Base-by-base conservation (phyloP, 1,140 invertebrate species). In the Papilio dardanus region DNA sequence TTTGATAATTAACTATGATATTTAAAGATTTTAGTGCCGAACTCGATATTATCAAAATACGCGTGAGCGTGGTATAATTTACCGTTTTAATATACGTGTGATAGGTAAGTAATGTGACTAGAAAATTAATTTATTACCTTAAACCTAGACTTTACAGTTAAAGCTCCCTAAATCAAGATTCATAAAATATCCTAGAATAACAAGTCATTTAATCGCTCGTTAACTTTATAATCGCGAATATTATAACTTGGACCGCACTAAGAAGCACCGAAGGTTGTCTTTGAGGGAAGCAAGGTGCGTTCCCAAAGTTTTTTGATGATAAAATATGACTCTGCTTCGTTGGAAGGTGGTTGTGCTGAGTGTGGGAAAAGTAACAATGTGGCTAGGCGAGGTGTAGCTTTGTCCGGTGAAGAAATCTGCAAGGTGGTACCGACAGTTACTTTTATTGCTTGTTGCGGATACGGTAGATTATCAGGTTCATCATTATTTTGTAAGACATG, bases 271-370 rank as follows among this genome's bases (percentile, higher is more conserved):
- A 40, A 19, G 40, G 28, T 75, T 66, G 46, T 68, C 58, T 50
- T 24, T 73, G 71, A 76, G 66, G 68, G 28, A 42, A 31, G 71
- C 77, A 78, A 78, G 77, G 77, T 78, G 77, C 33, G 76, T 75
- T 75, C 74, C 54, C 74, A 58, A 74, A 42, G 73, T 77, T 75
- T 78, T 73, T 78, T 75, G 74, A 74, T 68, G 77, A 78, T 74
- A 78, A 77, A 74, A 75, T 75, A 68, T 71, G 65, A 50, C 19
- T 24, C 12, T 50, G 69, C 1, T 10, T 31, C 30, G n/a, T 16
- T 19, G 31, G 65, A 75, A 75, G 74, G 54, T 58, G 54, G 77
- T 78, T 14, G 4, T 7, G 62, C 42, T 46, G 71, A 74, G 71
- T 74, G 77, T 78, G 77, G 74, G 77, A 78, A 78, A 67, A 50